These are phyloP conservation scores for Sarcophaga subvicina DNA, from an alignment of 2,888 invertebrate genomes.

Conservation along the genomic window DNA sequence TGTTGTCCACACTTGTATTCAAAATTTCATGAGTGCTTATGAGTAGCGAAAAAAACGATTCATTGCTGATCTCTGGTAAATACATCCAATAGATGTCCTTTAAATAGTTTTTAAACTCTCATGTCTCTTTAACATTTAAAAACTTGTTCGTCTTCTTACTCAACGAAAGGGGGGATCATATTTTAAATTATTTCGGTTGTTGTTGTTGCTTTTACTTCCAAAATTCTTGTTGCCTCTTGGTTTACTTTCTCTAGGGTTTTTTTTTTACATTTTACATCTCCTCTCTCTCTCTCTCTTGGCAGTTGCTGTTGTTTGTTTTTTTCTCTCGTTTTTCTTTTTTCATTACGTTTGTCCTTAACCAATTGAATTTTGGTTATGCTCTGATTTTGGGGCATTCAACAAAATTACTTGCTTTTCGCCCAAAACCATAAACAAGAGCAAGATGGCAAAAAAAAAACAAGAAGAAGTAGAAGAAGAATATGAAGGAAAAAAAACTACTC, in stretches of 20 bases:
- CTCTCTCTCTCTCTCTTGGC: background rate
- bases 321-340: conserved; percentile 5
- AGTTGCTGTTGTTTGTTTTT: background rate
- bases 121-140: too few species aligned
- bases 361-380: conserved; percentile 68
- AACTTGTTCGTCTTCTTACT: too few species aligned
- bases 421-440: conserved; percentile 62
- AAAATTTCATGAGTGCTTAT: too few species aligned
- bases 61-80: too few species aligned
- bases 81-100: too few species aligned
- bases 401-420: conserved; percentile 65
- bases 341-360: conserved; percentile 59
- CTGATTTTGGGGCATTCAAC: conserved; percentile 65
- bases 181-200: too few species aligned
- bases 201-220: background rate
- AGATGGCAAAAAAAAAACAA: conserved; percentile 49
- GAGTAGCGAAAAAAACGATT: too few species aligned
- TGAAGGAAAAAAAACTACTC: conserved; percentile 20
- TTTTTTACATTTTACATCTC: conserved; percentile 7
- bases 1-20: too few species aligned
- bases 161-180: too few species aligned
- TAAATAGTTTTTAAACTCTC: too few species aligned
- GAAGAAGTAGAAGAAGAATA: background rate
- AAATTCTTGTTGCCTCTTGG: background rate
- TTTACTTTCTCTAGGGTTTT: background rate